Evolutionary conservation across 1,140 invertebrate species (phyloP), one percentile per base, ranked within the genome.

Genomic region (Drosophila nasuta): DNA sequence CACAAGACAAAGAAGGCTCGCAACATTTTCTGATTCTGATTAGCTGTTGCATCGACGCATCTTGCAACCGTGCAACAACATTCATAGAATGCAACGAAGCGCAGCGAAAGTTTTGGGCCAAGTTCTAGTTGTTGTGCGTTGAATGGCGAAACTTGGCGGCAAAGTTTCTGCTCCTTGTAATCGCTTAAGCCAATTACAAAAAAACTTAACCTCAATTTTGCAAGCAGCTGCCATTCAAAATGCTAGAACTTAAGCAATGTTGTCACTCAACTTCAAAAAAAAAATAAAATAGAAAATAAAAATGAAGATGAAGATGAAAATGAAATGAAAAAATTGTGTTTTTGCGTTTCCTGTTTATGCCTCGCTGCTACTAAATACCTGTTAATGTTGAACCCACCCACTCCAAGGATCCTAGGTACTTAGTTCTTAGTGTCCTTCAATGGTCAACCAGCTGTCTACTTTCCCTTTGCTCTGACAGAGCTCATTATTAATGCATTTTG

Each of bases 101-200:
- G 33, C 8, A 33, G 11, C 30, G 13, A 62, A 45, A 62, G 43
- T 48, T 60, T 33, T 33, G 30, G 28, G 41, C 10, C 8, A 60
- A 43, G 20, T 52, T 52, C n/a, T 30, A 30, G 1, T 52, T 51
- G 3, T 51, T 25, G 3, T 25, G 20, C 20, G 20, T 43, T 57
- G 63, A 43, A 59, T 33, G 15, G 41, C 20, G 20, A 66, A 69
- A 51, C 58, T 77, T 69, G 65, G 13, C n/a, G 65, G 30, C 46
- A 78, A 87, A 80, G 66, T 74, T 80, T 66, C 4, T 57, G 73
- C 85, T 81, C 60, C 85, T 88, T 83, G 74, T 74, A 88, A 88
- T 85, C 78, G 78, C 81, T 89, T 89, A 76, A 89, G 78, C 78
- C 85, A 89, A 88, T 90, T 89, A 90, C 68, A 74, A 66, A 71